Conservation (phyloP, 2,797 vertebrate genomes). For the Channallabes apus region DNA sequence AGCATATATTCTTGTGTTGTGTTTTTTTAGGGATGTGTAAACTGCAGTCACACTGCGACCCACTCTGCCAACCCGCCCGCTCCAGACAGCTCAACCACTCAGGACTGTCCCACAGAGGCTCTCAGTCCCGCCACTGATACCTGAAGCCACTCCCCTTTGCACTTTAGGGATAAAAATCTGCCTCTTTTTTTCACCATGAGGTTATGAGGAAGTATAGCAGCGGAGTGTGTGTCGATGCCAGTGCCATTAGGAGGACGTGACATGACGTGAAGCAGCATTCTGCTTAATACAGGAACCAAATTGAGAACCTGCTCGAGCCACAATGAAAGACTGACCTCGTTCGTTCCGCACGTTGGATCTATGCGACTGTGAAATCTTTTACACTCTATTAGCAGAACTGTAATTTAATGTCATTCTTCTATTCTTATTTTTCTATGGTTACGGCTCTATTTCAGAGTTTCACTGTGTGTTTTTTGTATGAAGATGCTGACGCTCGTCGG, state of each 20-base stretch:
- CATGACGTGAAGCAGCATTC: neutral
- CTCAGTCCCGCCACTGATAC: conserved; percentile 56
- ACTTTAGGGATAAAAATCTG: conserved; percentile 11
- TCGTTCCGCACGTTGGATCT: conserved; percentile 35
- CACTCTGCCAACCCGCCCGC: conserved; percentile 48
- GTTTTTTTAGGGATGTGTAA: conserved; percentile 68
- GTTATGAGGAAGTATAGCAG: conserved; percentile 30
- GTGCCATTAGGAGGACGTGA: neutral
- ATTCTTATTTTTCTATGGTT: conserved; percentile 31
- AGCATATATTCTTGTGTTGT: neutral
- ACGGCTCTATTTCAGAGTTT: neutral
- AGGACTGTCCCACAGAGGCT: conserved; percentile 60
- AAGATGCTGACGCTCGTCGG: neutral
- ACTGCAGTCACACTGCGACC: conserved; percentile 52
- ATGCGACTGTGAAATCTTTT: conserved; percentile 37
- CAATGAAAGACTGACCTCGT: neutral
- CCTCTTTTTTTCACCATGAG: conserved; percentile 33
- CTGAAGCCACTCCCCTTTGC: conserved; percentile 54
- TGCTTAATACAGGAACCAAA: conserved; percentile 3
- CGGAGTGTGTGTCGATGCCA: neutral
- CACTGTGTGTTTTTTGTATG: conserved; percentile 23
- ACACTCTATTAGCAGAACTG: conserved; percentile 15
- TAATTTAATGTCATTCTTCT: conserved; percentile 18
- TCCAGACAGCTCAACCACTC: conserved; percentile 60
- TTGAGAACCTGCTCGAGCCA: neutral